Evolutionary conservation across 2,888 invertebrate species (phyloP), one percentile per base, ranked within the genome.

Genomic region (Nemotelus pantherinus): DNA sequence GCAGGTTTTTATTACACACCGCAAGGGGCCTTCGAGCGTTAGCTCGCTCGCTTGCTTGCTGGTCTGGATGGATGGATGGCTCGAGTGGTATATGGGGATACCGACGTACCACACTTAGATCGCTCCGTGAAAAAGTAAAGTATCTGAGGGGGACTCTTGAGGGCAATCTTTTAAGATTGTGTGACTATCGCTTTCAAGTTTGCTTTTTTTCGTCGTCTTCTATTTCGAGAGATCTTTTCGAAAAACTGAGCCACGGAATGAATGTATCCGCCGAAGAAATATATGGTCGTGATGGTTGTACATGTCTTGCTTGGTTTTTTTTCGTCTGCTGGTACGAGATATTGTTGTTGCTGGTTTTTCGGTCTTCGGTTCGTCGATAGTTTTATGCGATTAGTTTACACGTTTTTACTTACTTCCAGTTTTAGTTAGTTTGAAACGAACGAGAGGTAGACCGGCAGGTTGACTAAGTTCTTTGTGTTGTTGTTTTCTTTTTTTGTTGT

Each of bases 361-460:
- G 45, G 58, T 74, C 74, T 45, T 74, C 60, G 74, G 63, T 74
- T 74, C 74, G n/a, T 74, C 60, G 74, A 74, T 74, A 74, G 74
- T 74, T 74, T 74, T 74, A 74, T 74, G 74, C 74, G 74, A 74
- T 74, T 74, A 74, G 74, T 60, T 74, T 74, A 74, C 74, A 74
- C 74, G 74, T 74, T 74, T 74, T 74, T 74, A 74, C 71, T 71
- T 71, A 55, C 71, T 65, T 65, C 65, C 45, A 65, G 65, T 65
- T 68, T 55, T 70, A 53, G 53, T 9, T 55, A n/a, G 48, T n/a
- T n/a, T 7, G 25, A 74, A 44, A 50, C 50, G 48, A 25, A 48
- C 7, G 48, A 2, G 25, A 5, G 39, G n/a, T 25, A 44, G 47
- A 45, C 39, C 9, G 65, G 47, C 63, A 63, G 63, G 60, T 74